Conservation (phyloP, 2,113 vertebrate genomes). For the Oreotragus oreotragus region DNA sequence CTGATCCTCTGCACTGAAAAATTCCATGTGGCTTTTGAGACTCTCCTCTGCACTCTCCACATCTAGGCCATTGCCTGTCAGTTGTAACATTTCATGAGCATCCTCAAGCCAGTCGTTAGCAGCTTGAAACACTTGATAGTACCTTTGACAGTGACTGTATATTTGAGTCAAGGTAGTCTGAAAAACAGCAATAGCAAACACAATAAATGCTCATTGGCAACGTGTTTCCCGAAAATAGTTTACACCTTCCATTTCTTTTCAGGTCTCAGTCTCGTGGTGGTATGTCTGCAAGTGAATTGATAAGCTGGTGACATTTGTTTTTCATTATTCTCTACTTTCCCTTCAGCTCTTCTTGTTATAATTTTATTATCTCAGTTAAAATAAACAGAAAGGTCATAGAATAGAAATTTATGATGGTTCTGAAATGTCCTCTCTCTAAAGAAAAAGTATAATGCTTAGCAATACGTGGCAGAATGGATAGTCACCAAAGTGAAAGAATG, state of each 20-base stretch:
- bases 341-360: neutral
- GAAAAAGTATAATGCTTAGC: neutral
- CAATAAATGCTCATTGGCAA: neutral
- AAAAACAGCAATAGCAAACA: constrained; percentile 48
- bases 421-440: neutral
- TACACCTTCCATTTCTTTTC: neutral
- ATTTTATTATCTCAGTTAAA: neutral
- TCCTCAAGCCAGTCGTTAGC: constrained; percentile 88
- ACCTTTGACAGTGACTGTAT: constrained; percentile 83
- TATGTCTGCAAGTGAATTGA: neutral
- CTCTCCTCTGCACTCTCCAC: constrained; percentile 86
- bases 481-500: neutral
- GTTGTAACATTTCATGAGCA: constrained; percentile 84
- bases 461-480: neutral
- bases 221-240: neutral
- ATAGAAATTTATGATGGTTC: neutral
- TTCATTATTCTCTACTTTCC: neutral
- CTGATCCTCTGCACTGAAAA: constrained; percentile 82
- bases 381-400: neutral
- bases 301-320: neutral
- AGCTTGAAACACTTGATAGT: constrained; percentile 84
- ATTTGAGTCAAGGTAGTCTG: constrained; percentile 90
- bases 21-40: constrained; percentile 80
- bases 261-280: neutral
- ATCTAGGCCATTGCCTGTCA: constrained; percentile 82